A percentile compares a stretch with the other conserved stretches of the same genome.
Conservation (phyloP, 2,113 vertebrate genomes). For the Nothoprocta perdicaria region DNA sequence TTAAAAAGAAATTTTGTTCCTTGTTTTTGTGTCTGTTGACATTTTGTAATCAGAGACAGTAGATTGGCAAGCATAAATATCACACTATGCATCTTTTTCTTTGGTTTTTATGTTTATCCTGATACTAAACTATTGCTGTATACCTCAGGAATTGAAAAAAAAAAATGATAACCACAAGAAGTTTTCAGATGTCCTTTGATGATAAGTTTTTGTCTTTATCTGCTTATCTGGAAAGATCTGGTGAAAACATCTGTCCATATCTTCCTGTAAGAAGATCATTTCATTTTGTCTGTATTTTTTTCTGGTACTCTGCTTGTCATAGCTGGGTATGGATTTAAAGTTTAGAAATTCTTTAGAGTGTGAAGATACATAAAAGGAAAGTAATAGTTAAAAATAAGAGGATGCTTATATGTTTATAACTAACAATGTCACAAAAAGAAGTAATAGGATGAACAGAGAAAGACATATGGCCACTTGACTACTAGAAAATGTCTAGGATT, state of each 20-base stretch:
- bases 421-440: not conserved
- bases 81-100: rapidly evolving
- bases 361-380: not conserved
- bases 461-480: not conserved
- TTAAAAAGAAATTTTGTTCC: not conserved
- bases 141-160: not conserved
- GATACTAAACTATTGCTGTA: not conserved
- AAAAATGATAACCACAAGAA: not conserved
- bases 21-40: not conserved
- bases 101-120: not conserved
- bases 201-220: not conserved
- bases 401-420: not conserved
- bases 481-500: not conserved
- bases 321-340: not conserved
- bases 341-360: not conserved
- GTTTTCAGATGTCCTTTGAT: not conserved
- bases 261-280: not conserved
- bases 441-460: not conserved
- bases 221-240: not conserved
- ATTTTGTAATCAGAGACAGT: not conserved
- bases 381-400: not conserved
- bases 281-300: not conserved
- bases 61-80: rapidly evolving
- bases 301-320: not conserved
- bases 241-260: not conserved